These are phyloP conservation scores for Bufo gargarizans DNA, from an alignment of 2,113 vertebrate genomes.

Conservation along the genomic window DNA sequence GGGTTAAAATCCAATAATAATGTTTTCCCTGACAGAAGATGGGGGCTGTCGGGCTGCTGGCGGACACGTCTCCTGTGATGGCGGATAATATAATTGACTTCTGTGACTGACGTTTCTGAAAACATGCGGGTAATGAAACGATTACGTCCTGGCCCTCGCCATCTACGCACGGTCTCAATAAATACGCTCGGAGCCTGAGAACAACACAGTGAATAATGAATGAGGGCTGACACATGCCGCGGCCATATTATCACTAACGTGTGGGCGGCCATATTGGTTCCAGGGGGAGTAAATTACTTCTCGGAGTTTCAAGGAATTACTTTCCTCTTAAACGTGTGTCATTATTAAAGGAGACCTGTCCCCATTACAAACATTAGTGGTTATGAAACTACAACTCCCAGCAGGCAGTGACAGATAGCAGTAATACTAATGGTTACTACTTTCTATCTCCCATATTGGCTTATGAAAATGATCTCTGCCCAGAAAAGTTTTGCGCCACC, in stretches of 20 bases:
- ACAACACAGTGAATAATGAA: constrained; percentile 2
- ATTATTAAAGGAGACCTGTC: too few relatives aligned
- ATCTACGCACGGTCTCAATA: background rate
- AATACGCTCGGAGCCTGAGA: background rate
- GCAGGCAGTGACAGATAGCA: too few relatives aligned
- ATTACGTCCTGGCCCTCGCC: background rate
- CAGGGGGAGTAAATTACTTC: background rate
- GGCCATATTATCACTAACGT: background rate
- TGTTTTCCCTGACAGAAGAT: too few relatives aligned
- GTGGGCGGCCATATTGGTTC: constrained; percentile 6
- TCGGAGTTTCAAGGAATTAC: background rate
- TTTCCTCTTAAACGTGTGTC: background rate
- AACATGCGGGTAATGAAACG: background rate
- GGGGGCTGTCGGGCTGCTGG: too few relatives aligned
- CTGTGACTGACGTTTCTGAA: background rate
- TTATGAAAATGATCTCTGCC: too few relatives aligned
- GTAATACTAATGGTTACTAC: too few relatives aligned
- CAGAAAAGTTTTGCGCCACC: too few relatives aligned
- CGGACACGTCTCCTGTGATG: too few relatives aligned
- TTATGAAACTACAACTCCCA: too few relatives aligned
- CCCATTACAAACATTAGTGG: too few relatives aligned
- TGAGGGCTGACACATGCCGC: background rate
- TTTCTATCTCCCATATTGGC: too few relatives aligned
- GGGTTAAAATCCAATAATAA: too few relatives aligned
- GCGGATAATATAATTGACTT: background rate